Conservation (phyloP, 2,888 invertebrate genomes). For the Peribatodes rhomboidaria region DNA sequence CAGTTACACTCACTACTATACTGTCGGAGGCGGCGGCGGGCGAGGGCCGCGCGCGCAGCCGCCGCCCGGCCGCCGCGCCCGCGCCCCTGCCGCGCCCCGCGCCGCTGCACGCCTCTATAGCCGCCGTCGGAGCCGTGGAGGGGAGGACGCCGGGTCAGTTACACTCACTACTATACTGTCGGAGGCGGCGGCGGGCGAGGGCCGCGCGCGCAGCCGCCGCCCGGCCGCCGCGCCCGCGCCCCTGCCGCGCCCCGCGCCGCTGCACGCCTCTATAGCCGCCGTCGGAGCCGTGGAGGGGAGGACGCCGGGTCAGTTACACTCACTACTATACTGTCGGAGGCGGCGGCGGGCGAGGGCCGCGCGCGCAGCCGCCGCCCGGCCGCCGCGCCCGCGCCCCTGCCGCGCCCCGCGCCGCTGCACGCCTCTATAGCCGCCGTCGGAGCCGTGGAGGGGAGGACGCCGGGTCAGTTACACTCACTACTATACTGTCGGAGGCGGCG, state of each 20-base stretch:
- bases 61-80: constrained; percentile 50
- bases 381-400: constrained; percentile 54
- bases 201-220: constrained; percentile 51
- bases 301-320: constrained; percentile 49
- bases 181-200: constrained; percentile 90
- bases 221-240: constrained; percentile 53
- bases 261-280: constrained; percentile 48
- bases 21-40: constrained; percentile 92
- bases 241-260: constrained; percentile 57
- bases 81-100: constrained; percentile 59
- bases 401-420: constrained; percentile 58
- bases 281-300: constrained; percentile 49
- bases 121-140: constrained; percentile 46
- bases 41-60: constrained; percentile 61
- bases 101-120: constrained; percentile 51
- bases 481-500: constrained; percentile 89
- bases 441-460: constrained; percentile 55
- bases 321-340: constrained; percentile 84
- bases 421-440: constrained; percentile 46
- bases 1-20: neutral
- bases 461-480: constrained; percentile 27
- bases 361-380: constrained; percentile 50
- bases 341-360: constrained; percentile 88
- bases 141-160: constrained; percentile 54
- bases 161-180: constrained; percentile 63